A percentile compares a stretch with the other conserved stretches of the same genome.
Conservation (phyloP, 1,140 invertebrate species). For the Trichonephila clavipes region DNA sequence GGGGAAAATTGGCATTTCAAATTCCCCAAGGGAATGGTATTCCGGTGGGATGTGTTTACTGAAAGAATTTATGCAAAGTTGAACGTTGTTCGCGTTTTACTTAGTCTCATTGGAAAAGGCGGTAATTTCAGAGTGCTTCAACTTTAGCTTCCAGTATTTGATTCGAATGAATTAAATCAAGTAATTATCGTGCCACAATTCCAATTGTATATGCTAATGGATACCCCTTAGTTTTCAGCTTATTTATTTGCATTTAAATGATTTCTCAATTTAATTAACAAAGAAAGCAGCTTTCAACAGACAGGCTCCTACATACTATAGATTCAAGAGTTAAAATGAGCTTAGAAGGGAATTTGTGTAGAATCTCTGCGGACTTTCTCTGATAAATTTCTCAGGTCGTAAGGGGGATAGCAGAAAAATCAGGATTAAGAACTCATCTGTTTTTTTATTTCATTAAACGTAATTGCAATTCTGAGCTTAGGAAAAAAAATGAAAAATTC, state of each 20-base stretch:
- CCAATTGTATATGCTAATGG: neutral
- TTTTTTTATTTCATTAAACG: no score
- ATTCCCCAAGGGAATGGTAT: neutral
- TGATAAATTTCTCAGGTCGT: no score
- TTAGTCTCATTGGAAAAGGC: neutral
- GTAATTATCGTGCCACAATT: neutral
- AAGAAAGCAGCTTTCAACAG: neutral
- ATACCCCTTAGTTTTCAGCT: neutral
- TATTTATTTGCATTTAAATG: neutral
- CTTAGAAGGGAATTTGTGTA: no score
- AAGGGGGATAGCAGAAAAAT: no score
- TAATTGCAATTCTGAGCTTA: no score
- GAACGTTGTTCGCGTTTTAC: neutral
- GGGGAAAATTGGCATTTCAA: neutral
- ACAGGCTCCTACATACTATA: neutral
- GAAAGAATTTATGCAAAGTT: constrained; percentile 38
- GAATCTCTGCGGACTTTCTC: no score
- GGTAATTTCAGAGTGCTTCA: neutral
- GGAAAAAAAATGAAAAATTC: no score
- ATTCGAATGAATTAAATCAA: neutral
- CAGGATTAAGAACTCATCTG: no score
- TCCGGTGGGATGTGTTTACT: neutral
- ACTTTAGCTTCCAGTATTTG: neutral
- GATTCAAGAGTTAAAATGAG: neutral
- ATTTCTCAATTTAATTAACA: constrained; percentile 13